A percentile compares a stretch with the other conserved stretches of the same genome.
Conservation (phyloP, 2,797 vertebrate species). For the Spinus olivaceus region DNA sequence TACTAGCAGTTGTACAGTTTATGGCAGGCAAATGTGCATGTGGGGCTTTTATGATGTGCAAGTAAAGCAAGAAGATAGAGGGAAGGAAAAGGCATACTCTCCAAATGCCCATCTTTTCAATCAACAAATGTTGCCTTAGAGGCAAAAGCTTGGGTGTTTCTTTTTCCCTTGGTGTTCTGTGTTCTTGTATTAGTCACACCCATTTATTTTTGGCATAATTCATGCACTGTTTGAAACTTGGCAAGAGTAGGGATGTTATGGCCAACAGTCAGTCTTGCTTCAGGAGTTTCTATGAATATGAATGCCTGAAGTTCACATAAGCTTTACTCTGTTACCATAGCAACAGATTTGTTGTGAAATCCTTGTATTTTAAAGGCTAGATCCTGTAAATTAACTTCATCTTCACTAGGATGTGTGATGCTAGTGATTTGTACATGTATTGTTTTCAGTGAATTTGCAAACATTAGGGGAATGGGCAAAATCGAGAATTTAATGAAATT, state of each 20-base stretch:
- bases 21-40: conserved; percentile 68
- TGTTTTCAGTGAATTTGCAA: conserved; percentile 18
- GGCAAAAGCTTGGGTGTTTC: conserved; percentile 64
- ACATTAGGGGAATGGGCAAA: neutral
- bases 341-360: conserved; percentile 76
- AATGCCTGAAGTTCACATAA: conserved; percentile 78
- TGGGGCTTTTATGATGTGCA: conserved; percentile 71
- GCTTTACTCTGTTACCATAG: conserved; percentile 73
- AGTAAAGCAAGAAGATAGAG: conserved; percentile 70
- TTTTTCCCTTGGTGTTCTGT: conserved; percentile 58
- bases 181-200: conserved; percentile 78
- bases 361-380: conserved; percentile 69
- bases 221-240: conserved; percentile 75
- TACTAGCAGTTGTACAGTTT: conserved; percentile 69
- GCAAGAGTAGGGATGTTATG: conserved; percentile 68
- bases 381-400: conserved; percentile 68
- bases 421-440: conserved; percentile 38
- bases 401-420: conserved; percentile 46
- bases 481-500: neutral
- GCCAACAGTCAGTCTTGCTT: conserved; percentile 80
- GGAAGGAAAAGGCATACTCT: conserved; percentile 31
- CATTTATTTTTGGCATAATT: conserved; percentile 80
- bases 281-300: conserved; percentile 79
- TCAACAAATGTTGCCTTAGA: conserved; percentile 73
- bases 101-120: conserved; percentile 66